Evolutionary conservation across 1,140 invertebrate species (phyloP).

Genomic region (Condylostylus longicornis): DNA sequence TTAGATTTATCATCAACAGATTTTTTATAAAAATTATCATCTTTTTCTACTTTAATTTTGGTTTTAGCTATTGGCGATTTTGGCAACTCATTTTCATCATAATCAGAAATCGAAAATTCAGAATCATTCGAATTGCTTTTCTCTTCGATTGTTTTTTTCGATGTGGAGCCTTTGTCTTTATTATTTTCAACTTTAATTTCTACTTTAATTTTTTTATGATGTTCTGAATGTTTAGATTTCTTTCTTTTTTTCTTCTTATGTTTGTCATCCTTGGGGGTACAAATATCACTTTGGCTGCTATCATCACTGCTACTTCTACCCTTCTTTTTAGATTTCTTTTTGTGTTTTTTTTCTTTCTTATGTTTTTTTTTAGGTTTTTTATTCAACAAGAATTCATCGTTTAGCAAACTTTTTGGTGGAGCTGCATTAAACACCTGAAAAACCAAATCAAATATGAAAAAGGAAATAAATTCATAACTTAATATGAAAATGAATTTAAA

Average conservation of each 20-base stretch:
- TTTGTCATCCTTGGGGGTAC: conserved; percentile 28
- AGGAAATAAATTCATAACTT: conserved; percentile 8
- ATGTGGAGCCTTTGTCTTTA: too few species aligned
- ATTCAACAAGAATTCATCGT: conserved; percentile 18
- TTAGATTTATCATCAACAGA: conserved; percentile 7
- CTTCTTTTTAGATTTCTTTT: conserved; percentile 37
- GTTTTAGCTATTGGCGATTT: neutral
- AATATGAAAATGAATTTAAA: conserved; percentile 11
- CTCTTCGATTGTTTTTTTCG: too few species aligned
- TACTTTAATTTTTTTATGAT: conserved; percentile 19
- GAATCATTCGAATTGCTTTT: too few species aligned
- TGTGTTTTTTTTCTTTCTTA: conserved; percentile 38
- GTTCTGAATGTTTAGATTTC: conserved; percentile 34
- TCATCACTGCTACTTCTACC: conserved; percentile 37
- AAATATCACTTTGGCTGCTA: conserved; percentile 35
- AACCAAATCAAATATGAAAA: neutral
- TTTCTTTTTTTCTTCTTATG: conserved; percentile 18
- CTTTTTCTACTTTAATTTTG: neutral
- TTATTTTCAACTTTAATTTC: conserved; percentile 14
- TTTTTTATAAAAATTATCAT: conserved; percentile 24
- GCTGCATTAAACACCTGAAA: conserved; percentile 36
- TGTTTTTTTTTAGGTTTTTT: conserved; percentile 35
- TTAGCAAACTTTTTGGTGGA: conserved; percentile 35
- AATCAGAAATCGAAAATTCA: neutral
- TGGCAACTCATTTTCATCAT: neutral